Evolutionary conservation across 2,888 invertebrate species (phyloP), one percentile per base, ranked within the genome.

Genomic region (Philereme transversata): DNA sequence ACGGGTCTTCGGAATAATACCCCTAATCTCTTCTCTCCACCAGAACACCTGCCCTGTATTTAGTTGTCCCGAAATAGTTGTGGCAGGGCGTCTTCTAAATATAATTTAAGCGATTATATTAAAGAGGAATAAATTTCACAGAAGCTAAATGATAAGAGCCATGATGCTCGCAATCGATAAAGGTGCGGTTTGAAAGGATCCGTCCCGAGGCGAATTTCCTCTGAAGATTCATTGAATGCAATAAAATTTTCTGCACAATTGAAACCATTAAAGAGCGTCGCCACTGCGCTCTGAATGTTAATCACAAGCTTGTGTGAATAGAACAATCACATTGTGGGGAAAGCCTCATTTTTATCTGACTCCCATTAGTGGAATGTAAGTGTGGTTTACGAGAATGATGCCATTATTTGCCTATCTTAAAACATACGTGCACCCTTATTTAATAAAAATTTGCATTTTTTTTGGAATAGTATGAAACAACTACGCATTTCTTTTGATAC

Each of bases 181-280:
- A 78, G 79, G 77, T 81, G 83, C 67, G 78, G 76, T 82, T 77
- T 78, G 76, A 81, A 86, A 80, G 78, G 75, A 76, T 73, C 73
- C 69, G 68, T 72, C 77, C 76, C 65, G 74, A 73, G 79, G 82
- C 72, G 69, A 76, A 83, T 83, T 81, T 79, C 80, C 81, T 78
- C 80, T 67, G 76, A 77, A 79, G 80, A 84, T 79, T 84, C 85
- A 86, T 86, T 87, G 85, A 88, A 86, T 88, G 88, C 87, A 87
- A 89, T 89, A 90, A 88, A 90, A 90, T 88, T 88, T 90, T 90
- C 90, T 85, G 83, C 87, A 88, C 89, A 89, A 90, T 90, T 88
- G 89, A 87, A 87, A 84, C 88, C 88, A 88, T 90, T 90, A 86
- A 86, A 86, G 83, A 84, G 78, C 84, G 83, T 83, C 83, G 82